A percentile compares a stretch with the other conserved stretches of the same genome.
Evolutionary conservation across 2,113 vertebrate species (phyloP).

Genomic region (Meles meles): DNA sequence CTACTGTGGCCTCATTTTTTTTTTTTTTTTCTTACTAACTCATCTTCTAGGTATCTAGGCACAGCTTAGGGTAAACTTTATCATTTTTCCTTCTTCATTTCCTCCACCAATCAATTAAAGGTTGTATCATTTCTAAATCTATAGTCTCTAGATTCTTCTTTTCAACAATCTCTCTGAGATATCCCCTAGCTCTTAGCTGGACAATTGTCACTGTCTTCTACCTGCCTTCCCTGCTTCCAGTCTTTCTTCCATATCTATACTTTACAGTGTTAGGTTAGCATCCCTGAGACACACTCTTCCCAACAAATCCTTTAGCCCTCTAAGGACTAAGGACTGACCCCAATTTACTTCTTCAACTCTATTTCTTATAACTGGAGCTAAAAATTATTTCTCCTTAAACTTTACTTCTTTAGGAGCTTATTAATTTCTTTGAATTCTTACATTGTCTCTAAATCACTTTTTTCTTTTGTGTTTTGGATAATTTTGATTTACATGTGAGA

Average conservation of each 20-base stretch:
- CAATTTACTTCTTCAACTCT: background rate
- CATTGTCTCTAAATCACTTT: background rate
- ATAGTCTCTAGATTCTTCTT: background rate
- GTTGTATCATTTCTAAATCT: background rate
- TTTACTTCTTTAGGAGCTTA: background rate
- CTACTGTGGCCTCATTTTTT: background rate
- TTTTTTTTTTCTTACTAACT: background rate
- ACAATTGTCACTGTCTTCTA: background rate
- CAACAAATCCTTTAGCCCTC: background rate
- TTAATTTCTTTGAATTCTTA: background rate
- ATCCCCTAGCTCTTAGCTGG: background rate
- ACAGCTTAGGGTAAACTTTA: background rate
- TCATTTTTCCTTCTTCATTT: background rate
- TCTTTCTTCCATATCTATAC: background rate
- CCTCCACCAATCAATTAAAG: background rate
- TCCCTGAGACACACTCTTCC: background rate
- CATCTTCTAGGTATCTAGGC: background rate
- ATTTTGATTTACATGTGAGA: slow-evolving; percentile 22
- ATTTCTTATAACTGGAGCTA: background rate
- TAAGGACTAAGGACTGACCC: background rate
- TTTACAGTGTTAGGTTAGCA: background rate
- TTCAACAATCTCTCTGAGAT: background rate
- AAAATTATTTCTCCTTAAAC: background rate
- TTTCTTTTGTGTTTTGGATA: background rate
- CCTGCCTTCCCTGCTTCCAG: background rate